These are phyloP conservation scores for Spisula subtruncata DNA, from an alignment of 2,888 invertebrate species.

Conservation along the genomic window DNA sequence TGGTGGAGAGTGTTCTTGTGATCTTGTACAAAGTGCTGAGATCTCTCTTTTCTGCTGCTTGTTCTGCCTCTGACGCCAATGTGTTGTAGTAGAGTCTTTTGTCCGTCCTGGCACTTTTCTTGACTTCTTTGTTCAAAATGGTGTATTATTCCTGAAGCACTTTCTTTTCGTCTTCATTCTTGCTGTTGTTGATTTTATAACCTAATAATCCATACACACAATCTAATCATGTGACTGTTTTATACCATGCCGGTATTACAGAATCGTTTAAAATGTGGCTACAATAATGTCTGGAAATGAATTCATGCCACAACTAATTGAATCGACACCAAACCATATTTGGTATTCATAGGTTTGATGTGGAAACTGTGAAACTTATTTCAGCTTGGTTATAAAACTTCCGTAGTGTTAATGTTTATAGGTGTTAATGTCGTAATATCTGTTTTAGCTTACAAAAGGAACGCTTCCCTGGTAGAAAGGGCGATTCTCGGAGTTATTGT, in stretches of 20 bases:
- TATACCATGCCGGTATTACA: not conserved
- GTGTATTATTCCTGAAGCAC: no score
- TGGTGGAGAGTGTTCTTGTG: no score
- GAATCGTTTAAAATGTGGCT: not conserved
- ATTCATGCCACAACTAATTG: slow-evolving; percentile 8
- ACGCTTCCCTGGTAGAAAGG: not conserved
- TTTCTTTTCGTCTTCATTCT: no score
- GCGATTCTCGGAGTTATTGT: not conserved
- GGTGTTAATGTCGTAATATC: slow-evolving; percentile 29
- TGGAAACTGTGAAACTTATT: slow-evolving; percentile 56
- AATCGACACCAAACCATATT: slow-evolving; percentile 26
- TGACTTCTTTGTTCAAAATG: no score
- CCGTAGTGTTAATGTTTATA: slow-evolving; percentile 40
- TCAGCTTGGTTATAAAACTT: slow-evolving; percentile 33
- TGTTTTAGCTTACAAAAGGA: not conserved
- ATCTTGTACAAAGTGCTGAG: no score
- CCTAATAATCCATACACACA: not conserved
- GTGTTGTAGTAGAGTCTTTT: no score
- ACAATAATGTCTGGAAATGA: not conserved
- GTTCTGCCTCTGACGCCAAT: no score
- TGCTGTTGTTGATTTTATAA: no score
- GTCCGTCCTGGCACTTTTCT: no score
- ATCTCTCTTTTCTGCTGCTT: no score
- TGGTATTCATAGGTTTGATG: slow-evolving; percentile 48
- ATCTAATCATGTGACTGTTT: not conserved